Evolutionary conservation across 2,888 invertebrate genomes (phyloP), one percentile per base, ranked within the genome.

Genomic region (Dione juno): DNA sequence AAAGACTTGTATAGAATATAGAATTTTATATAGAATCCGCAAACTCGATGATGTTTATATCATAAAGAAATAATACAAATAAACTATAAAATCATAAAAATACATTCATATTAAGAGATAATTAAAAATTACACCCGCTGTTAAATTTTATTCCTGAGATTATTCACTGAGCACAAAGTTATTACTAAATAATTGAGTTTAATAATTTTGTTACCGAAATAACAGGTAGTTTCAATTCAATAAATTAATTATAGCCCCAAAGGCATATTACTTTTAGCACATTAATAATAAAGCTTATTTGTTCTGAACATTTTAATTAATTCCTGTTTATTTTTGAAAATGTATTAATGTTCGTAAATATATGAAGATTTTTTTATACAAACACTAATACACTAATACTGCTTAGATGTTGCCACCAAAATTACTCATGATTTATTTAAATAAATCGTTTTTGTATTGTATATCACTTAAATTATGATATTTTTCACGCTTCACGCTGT

Each of bases 221-320:
- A 54, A 54, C 54, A 54, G 54, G 54, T 54, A 37, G 37, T 54
- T 53, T n/a, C 35, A 14, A 53, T 35, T 53, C 14, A n/a, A 53
- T 53, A 53, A 53, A 53, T 53, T n/a, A 53, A 53, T 53, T n/a
- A 54, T 35, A 16, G n/a, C 16, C 54, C 54, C 54, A 37, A n/a
- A 35, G 54, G 54, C 9, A 37, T 54, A 16, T 54, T 54, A 54
- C 37, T 54, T 37, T n/a, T 37, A 14, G 54, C 16, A 16, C 9
- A 10, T 37, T 54, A 37, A 54, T 54, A 54, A 54, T 54, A 37
- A 35, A 37, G 16, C n/a, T 54, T 35, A 53, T 53, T 28, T 3
- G 53, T 35, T 53, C 8, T 28, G 14, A 21, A 53, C n/a, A 35
- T 28, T 53, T 53, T 19, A 54, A 37, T 54, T n/a, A n/a, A 28